phyloP scores from a whole-genome alignment of 2,888 invertebrate genomes.

The Aphidoletes aphidimyza region DNA sequence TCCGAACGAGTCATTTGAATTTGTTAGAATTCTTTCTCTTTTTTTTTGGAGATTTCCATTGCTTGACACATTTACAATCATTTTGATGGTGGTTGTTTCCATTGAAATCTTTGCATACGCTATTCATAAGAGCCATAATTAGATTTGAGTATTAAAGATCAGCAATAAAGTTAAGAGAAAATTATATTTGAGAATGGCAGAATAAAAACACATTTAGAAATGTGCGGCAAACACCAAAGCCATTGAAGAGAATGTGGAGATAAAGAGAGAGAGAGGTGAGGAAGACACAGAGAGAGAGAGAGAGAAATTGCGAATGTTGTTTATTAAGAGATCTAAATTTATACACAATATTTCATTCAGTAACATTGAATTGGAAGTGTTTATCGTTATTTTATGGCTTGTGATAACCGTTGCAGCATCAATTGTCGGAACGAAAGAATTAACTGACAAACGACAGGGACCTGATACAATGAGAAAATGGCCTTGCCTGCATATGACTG shows the following conservation, averaged over 20 bases:
- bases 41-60: no score
- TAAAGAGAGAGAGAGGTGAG: no score
- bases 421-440: background rate
- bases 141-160: background rate
- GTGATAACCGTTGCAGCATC: slow-evolving; percentile 22
- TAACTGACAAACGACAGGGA: background rate
- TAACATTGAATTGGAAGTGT: slow-evolving; percentile 1
- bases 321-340: background rate
- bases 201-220: background rate
- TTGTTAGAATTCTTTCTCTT: no score
- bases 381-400: slow-evolving; percentile 44
- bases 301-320: no score
- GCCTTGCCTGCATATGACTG: no score
- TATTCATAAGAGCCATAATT: background rate
- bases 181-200: background rate
- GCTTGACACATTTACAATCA: no score
- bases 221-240: background rate
- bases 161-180: slow-evolving; percentile 10
- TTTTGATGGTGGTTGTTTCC: background rate
- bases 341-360: slow-evolving; percentile 9
- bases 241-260: no score
- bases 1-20: no score
- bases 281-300: no score
- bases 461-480: background rate
- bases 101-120: background rate